Evolutionary conservation across 2,797 vertebrate species (phyloP).

Genomic region (Rhinophrynus dorsalis): DNA sequence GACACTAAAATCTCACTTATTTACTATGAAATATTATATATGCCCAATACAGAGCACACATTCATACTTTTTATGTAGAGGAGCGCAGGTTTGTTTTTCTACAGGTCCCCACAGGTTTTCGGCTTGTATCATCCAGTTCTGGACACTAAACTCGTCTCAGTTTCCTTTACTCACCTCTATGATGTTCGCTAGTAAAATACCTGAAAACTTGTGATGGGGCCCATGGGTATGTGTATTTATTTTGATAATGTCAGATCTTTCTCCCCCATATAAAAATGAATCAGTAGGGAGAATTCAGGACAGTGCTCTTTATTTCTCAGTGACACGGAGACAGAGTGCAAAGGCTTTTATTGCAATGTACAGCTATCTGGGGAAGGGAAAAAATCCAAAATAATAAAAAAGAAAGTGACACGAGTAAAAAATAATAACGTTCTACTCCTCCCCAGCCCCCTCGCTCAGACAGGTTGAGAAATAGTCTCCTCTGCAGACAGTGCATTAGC

Average conservation of each 20-base stretch:
- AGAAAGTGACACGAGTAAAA: slow-evolving; percentile 15
- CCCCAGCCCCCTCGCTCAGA: not conserved
- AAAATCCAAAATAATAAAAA: not conserved
- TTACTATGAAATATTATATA: no score
- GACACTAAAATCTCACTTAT: no score
- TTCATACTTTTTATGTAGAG: no score
- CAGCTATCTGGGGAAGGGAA: slow-evolving; percentile 25
- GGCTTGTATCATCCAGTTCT: no score
- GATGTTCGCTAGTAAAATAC: no score
- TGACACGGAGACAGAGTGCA: slow-evolving; percentile 4
- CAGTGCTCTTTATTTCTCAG: not conserved
- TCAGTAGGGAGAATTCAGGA: not conserved
- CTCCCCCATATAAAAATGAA: slow-evolving; percentile 1
- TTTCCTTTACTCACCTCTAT: no score
- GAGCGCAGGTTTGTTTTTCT: no score
- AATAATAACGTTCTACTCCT: not conserved
- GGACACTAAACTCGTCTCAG: no score
- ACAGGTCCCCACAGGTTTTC: no score
- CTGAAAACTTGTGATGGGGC: no score
- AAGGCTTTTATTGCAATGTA: slow-evolving; percentile 36
- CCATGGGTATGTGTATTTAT: slow-evolving; percentile 5
- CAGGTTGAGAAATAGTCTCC: not conserved
- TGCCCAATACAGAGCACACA: no score
- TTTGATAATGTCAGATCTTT: slow-evolving; percentile 16
- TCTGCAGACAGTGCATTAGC: not conserved